Evolutionary conservation across 2,797 vertebrate genomes (phyloP).

Genomic region (Spinus pinus): DNA sequence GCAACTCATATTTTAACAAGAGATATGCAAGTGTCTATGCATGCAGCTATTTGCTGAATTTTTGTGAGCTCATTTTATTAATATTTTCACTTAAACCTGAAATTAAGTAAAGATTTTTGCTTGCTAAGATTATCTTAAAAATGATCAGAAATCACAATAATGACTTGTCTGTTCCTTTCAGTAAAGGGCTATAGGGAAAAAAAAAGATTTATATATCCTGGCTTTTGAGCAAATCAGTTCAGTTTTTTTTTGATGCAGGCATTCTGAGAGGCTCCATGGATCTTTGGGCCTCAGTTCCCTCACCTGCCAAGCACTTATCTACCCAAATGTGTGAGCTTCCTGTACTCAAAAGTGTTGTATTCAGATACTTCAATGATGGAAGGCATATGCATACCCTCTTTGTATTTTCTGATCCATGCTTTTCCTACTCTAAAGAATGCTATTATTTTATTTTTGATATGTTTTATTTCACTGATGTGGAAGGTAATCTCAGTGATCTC

Average conservation of each 20-base stretch:
- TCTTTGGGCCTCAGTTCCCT: background rate
- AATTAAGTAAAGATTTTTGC: background rate
- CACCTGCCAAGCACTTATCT: background rate
- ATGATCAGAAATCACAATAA: background rate
- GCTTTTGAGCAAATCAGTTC: background rate
- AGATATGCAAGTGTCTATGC: background rate
- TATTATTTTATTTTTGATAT: background rate
- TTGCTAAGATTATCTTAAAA: background rate
- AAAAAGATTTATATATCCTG: fast-evolving
- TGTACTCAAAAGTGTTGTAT: background rate
- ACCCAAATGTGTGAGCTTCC: background rate
- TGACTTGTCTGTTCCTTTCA: background rate
- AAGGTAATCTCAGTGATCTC: slow-evolving; percentile 15
- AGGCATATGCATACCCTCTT: background rate
- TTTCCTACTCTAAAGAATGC: background rate
- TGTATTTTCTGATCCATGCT: background rate
- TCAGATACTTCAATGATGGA: background rate
- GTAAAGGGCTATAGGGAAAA: background rate
- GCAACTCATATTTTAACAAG: background rate
- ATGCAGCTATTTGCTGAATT: background rate
- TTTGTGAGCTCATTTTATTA: background rate
- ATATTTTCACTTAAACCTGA: background rate
- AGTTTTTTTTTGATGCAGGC: background rate
- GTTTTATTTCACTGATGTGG: background rate
- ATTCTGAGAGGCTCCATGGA: background rate